phyloP scores from a whole-genome alignment of 2,113 vertebrate species.

The Otis tarda region DNA sequence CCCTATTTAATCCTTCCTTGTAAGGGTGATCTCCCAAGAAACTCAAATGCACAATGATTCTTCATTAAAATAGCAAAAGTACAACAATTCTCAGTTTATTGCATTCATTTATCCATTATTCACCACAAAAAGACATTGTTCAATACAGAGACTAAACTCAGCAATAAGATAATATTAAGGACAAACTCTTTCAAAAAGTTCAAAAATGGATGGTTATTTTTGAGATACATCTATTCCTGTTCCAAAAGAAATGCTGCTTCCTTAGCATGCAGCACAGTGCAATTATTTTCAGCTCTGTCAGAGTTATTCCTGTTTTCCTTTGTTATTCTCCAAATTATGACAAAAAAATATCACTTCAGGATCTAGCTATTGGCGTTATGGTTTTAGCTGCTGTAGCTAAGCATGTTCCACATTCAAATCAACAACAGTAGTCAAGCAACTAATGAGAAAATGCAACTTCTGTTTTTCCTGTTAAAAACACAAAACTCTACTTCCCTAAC shows the following conservation, averaged over 20 bases:
- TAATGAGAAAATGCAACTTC: neutral
- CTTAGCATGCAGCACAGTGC: neutral
- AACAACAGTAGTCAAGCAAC: neutral
- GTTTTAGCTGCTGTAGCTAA: neutral
- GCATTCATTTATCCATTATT: neutral
- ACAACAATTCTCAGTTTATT: neutral
- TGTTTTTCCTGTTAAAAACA: neutral
- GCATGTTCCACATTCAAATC: neutral
- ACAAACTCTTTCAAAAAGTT: neutral
- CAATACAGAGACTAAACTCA: neutral
- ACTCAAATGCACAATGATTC: neutral
- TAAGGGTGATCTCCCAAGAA: neutral
- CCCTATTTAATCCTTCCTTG: neutral
- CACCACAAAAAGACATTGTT: neutral
- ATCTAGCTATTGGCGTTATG: neutral
- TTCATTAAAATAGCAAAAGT: neutral
- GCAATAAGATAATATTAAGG: neutral
- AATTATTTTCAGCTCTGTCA: neutral
- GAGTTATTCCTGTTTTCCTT: neutral
- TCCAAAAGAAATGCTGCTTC: neutral
- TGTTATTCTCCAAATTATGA: neutral
- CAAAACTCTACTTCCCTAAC: neutral
- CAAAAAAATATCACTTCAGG: neutral
- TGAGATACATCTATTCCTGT: neutral
- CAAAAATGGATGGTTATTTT: neutral